Conservation (phyloP, 1,140 invertebrate species). For the Papilio aristodemus region DNA sequence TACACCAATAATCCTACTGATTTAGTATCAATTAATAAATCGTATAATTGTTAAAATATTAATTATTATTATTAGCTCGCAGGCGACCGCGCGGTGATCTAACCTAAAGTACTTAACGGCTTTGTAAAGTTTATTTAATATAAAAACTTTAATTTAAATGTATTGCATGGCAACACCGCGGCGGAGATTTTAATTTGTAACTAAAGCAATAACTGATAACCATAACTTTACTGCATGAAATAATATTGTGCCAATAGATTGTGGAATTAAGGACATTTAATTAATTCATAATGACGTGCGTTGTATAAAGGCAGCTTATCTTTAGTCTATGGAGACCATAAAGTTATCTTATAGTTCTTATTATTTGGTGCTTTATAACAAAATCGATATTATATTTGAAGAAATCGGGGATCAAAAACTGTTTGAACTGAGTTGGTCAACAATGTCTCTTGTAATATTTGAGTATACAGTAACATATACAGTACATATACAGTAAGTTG, state of each 20-base stretch:
- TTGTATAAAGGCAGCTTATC: slow-evolving; percentile 10
- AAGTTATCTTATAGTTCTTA: not conserved
- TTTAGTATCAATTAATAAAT: not conserved
- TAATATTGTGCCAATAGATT: slow-evolving; percentile 5
- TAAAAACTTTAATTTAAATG: not conserved
- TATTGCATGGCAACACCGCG: not conserved
- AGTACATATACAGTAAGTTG: too few species aligned
- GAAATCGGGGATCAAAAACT: too few species aligned
- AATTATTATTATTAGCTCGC: not conserved
- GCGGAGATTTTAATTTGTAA: not conserved
- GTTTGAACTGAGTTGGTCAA: too few species aligned
- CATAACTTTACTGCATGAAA: not conserved
- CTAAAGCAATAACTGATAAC: not conserved
- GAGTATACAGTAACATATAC: too few species aligned
- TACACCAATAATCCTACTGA: not conserved
- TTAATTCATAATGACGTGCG: not conserved
- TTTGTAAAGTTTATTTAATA: not conserved
- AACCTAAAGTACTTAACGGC: not conserved
- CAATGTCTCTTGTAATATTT: too few species aligned
- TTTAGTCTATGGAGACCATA: not conserved
- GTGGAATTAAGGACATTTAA: not conserved
- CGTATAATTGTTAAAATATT: not conserved
- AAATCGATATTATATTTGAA: not conserved
- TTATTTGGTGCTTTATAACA: slow-evolving; percentile 5
- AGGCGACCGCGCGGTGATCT: not conserved